Base-by-base conservation (phyloP, 1,140 invertebrate species). In the Muscidifurax raptorellus region DNA sequence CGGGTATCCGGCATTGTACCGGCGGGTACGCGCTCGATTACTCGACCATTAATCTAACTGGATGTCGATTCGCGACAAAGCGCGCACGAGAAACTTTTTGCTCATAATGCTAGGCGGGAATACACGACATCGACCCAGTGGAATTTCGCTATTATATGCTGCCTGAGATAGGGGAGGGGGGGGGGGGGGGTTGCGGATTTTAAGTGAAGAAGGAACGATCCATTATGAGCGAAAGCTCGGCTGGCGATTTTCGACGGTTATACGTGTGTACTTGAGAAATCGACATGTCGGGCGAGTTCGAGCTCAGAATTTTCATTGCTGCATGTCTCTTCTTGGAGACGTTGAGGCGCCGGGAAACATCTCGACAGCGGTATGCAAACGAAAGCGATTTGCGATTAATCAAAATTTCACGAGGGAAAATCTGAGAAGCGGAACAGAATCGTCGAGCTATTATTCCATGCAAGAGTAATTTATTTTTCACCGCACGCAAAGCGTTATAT, bases 21-120 rank as follows among this genome's bases (percentile, higher is more conserved):
- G 12, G 10, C 28, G 52, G 72, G 0, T 27, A 47, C 76, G 74
- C 44, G 44, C 52, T 78, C 52, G 52, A 78, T 78, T 78, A 64
- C 76, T 59, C 22, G 76, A 32, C 76, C 47, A 78, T 78, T 78
- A 78, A 78, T 78, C 76, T 64, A 78, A 32, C 44, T 64, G 36
- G 22, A 78, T 78, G 27, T 78, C 76, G 76, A 78, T 78, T 30
- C 44, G 30, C 47, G 72, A 76, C 71, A 74, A 74, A 74, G 32
- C 71, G 67, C 3, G 32, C 28, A 75, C 27, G 69, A 76, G 27
- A 27, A 69, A 69, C 66, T 69, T 69, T 69, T 69, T 30, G 36
- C 32, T 67, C 64, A 27, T 10, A 22, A 25, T 67, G 2, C 66
- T 22, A 27, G 66, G 66, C 12, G 25, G 22, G 10, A 27, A 28